phyloP scores from a whole-genome alignment of 1,140 invertebrate genomes.

The Saccostrea glomerata region DNA sequence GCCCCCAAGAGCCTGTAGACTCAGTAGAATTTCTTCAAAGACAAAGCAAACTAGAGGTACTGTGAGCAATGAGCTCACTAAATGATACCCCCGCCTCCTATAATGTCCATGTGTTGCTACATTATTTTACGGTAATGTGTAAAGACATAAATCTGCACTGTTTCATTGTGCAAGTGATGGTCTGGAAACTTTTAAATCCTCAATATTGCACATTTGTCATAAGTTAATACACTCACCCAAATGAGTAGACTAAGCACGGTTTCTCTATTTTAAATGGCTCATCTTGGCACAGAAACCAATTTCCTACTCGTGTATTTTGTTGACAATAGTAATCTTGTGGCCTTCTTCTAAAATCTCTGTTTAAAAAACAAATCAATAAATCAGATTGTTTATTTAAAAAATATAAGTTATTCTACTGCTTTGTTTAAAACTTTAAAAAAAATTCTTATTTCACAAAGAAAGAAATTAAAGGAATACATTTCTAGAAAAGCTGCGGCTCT shows the following conservation, averaged over 20 bases:
- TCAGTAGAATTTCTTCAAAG: too few relatives aligned
- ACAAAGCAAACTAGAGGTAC: too few relatives aligned
- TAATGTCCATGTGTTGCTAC: too few relatives aligned
- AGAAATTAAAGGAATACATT: neutral
- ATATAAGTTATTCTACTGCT: neutral
- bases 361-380: neutral
- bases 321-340: slow-evolving; percentile 32
- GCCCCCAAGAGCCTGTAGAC: too few relatives aligned
- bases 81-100: too few relatives aligned
- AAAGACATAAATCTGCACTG: too few relatives aligned
- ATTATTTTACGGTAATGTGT: too few relatives aligned
- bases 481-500: slow-evolving; percentile 38
- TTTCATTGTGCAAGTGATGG: too few relatives aligned
- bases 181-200: too few relatives aligned
- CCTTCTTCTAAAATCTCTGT: slow-evolving; percentile 15
- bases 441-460: neutral
- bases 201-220: too few relatives aligned
- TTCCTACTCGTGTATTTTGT: neutral
- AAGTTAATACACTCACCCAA: slow-evolving; percentile 37
- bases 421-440: neutral
- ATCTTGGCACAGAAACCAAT: slow-evolving; percentile 44
- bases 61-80: too few relatives aligned
- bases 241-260: slow-evolving; percentile 50
- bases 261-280: slow-evolving; percentile 22
- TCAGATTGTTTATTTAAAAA: neutral